Evolutionary conservation across 2,113 vertebrate species (phyloP), one percentile per base, ranked within the genome.

Genomic region (Tylochromis polylepis): DNA sequence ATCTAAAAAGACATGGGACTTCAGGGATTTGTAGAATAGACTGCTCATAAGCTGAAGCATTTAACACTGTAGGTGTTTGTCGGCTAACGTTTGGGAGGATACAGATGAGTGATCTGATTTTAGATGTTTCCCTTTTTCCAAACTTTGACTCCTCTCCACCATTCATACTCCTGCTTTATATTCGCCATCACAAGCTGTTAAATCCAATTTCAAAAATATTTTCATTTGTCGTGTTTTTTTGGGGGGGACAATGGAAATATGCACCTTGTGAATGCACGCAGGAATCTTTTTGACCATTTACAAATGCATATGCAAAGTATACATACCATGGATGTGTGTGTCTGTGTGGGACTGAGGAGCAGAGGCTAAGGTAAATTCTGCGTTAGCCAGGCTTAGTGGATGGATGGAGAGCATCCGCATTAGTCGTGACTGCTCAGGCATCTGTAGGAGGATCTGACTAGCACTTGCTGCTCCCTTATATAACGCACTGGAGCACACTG

Each of bases 361-460:
- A 89, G 88, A 88, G 92, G 86, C 78, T 89, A 78, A 91, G 83
- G 88, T 92, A 85, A 92, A 91, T 84, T 88, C 87, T 88, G 88
- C 6, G 80, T 80, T 92, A 53, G 65, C 57, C 87, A 79, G 90
- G 90, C 86, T 90, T 88, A 88, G 89, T 90, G 91, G 90, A 90
- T 86, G 87, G 90, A 94, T 85, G 86, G 88, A 93, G 94, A 94
- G 92, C 93, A 92, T 94, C 90, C 90, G 90, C 85, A 81, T 89
- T 91, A 94, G 95, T 97, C 96, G 96, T 97, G 96, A 96, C 96
- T 96, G 95, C 78, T 85, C 92, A 94, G 95, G 95, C 95, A 92
- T 95, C 95, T 94, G 96, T 96, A 96, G 96, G 96, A 95, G 96
- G 96, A 94, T 95, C 93, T 93, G 95, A 95, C 96, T 92, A 84